Evolutionary conservation across 2,113 vertebrate species (phyloP).

Genomic region (Xenopus laevis): DNA sequence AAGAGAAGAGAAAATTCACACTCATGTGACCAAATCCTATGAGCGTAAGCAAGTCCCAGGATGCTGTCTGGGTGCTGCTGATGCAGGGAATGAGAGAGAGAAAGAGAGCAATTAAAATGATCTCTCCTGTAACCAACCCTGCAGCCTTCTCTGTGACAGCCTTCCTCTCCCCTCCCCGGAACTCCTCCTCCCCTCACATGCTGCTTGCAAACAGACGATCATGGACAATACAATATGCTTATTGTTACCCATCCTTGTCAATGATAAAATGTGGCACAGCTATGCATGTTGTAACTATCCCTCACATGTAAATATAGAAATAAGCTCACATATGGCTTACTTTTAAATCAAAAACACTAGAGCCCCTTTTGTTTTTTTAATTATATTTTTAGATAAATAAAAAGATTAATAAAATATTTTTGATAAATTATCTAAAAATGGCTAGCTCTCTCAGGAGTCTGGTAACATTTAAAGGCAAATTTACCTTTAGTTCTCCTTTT

Average conservation of each 20-base stretch:
- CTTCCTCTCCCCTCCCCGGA: constrained; percentile 1
- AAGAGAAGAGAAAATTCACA: constrained; percentile 70
- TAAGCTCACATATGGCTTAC: no score
- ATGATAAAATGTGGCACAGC: not conserved
- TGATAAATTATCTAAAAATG: no score
- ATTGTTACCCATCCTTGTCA: not conserved
- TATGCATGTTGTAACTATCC: not conserved
- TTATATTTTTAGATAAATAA: no score
- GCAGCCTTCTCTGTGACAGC: constrained; percentile 7
- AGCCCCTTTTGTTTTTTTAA: no score
- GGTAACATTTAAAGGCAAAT: no score
- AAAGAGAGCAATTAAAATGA: constrained; percentile 49
- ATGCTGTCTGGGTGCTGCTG: constrained; percentile 64
- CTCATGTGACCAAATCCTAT: constrained; percentile 88
- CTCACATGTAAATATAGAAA: no score
- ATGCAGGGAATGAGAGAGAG: constrained; percentile 54
- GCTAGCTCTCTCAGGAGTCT: no score
- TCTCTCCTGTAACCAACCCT: constrained; percentile 41
- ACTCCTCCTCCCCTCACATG: constrained; percentile 53
- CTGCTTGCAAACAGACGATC: constrained; percentile 48
- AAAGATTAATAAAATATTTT: no score
- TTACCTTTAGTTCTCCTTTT: no score
- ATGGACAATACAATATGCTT: not conserved
- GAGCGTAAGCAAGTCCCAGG: constrained; percentile 69
- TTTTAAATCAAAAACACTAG: no score